Percentiles rank a stretch among this genome's conserved stretches.
phyloP scores from a whole-genome alignment of 2,797 vertebrate species.

The Myoxocephalus aenaeus region DNA sequence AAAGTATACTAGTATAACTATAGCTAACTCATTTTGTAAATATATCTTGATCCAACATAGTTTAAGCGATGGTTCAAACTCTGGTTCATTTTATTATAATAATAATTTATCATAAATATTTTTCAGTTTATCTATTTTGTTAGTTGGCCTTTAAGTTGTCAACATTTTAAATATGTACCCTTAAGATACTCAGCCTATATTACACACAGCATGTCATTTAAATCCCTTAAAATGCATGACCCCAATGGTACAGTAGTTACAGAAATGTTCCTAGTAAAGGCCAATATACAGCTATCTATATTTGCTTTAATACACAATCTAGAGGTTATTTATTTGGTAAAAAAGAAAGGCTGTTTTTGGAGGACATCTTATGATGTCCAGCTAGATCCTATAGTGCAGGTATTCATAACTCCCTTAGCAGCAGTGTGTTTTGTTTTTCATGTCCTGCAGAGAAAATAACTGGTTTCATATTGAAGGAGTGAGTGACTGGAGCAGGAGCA shows the following conservation, averaged over 20 bases:
- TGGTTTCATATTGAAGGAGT: not conserved
- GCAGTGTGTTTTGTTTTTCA: not conserved
- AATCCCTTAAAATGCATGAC: not conserved
- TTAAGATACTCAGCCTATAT: too few relatives aligned
- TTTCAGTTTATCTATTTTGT: not conserved
- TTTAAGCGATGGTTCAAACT: not conserved
- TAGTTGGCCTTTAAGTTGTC: not conserved
- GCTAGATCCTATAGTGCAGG: not conserved
- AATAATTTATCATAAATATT: not conserved
- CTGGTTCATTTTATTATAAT: not conserved
- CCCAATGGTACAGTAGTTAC: not conserved
- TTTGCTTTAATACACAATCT: not conserved
- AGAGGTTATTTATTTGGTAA: not conserved
- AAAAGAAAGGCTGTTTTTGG: not conserved
- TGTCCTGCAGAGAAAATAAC: slow-evolving; percentile 13
- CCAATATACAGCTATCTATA: not conserved
- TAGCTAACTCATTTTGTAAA: not conserved
- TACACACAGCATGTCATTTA: not conserved
- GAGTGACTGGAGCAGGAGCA: not conserved
- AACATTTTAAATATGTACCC: not conserved
- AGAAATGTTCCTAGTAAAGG: not conserved
- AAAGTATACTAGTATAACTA: not conserved
- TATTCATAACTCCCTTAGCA: slow-evolving; percentile 17
- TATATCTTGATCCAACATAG: not conserved
- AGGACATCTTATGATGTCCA: not conserved